Percentiles rank a stretch among this genome's conserved stretches.
These are phyloP conservation scores for Prunella strophiata DNA, from an alignment of 2,797 vertebrate genomes.

Conservation along the genomic window DNA sequence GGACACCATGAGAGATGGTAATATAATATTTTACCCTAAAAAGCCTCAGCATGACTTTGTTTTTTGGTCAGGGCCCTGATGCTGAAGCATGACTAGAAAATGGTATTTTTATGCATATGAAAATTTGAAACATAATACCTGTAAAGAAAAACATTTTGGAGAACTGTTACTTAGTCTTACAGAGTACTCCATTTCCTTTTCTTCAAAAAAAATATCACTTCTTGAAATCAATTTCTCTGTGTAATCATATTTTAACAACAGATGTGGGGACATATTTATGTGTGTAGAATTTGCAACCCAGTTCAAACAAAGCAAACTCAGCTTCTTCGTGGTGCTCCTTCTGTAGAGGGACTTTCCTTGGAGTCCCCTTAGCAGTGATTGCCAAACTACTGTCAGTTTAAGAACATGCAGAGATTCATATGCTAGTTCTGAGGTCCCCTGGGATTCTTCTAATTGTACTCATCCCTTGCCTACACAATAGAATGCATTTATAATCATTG, in stretches of 20 bases:
- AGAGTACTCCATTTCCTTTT: background rate
- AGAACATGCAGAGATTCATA: constrained; percentile 27
- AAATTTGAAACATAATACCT: background rate
- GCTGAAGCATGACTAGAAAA: background rate
- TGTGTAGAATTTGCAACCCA: background rate
- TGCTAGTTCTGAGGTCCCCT: background rate
- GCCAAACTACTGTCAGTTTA: constrained; percentile 22
- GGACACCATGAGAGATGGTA: background rate
- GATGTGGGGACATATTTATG: background rate
- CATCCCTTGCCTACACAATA: constrained; percentile 6
- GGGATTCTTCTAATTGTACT: constrained; percentile 20
- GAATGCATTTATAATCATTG: constrained; percentile 24
- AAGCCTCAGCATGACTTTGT: background rate
- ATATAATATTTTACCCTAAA: background rate
- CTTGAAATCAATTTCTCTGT: background rate
- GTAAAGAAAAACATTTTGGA: background rate
- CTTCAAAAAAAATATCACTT: background rate
- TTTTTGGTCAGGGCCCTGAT: background rate
- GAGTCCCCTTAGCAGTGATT: background rate
- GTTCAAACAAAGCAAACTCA: background rate
- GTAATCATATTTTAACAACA: background rate
- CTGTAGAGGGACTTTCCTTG: background rate
- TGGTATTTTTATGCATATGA: background rate
- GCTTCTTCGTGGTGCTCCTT: background rate
- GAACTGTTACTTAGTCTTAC: background rate